A percentile compares a stretch with the other conserved stretches of the same genome.
phyloP scores from a whole-genome alignment of 2,113 vertebrate genomes.

The mouse (Mus musculus) region DNA sequence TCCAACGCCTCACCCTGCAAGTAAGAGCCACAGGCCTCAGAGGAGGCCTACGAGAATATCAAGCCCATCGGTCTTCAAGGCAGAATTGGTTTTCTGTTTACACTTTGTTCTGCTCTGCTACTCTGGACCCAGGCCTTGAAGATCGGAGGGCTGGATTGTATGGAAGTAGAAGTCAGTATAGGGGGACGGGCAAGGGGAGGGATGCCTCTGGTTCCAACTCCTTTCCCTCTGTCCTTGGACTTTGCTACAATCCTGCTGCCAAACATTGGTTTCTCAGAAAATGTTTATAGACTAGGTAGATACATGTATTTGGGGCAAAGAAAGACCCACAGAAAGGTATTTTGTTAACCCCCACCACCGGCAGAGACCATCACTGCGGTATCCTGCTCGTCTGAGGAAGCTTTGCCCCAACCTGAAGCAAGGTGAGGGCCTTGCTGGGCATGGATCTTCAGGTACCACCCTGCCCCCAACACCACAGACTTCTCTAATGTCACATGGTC shows the following conservation, averaged over 20 bases:
- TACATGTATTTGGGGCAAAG: neutral
- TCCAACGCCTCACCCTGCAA: constrained; percentile 70
- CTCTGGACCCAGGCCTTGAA: neutral
- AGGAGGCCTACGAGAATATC: neutral
- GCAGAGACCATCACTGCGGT: constrained; percentile 61
- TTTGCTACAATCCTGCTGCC: neutral
- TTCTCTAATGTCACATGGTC: neutral
- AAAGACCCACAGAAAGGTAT: neutral
- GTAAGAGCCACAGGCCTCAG: constrained; percentile 47
- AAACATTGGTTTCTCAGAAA: neutral
- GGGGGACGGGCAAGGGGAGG: neutral
- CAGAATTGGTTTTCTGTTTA: neutral
- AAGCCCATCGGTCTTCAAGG: neutral
- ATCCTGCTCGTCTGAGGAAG: constrained; percentile 60
- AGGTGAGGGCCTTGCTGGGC: neutral
- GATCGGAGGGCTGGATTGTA: neutral
- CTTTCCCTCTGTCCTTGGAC: neutral
- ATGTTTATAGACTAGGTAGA: neutral
- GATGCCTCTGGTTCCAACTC: neutral
- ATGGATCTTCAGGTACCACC: neutral
- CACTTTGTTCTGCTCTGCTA: neutral
- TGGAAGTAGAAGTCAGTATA: neutral
- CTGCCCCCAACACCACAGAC: too few species aligned
- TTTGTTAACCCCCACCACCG: neutral
- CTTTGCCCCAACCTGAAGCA: neutral